A percentile compares a stretch with the other conserved stretches of the same genome.
Evolutionary conservation across 1,140 invertebrate genomes (phyloP).

Genomic region (Tetramorium parvispinum): DNA sequence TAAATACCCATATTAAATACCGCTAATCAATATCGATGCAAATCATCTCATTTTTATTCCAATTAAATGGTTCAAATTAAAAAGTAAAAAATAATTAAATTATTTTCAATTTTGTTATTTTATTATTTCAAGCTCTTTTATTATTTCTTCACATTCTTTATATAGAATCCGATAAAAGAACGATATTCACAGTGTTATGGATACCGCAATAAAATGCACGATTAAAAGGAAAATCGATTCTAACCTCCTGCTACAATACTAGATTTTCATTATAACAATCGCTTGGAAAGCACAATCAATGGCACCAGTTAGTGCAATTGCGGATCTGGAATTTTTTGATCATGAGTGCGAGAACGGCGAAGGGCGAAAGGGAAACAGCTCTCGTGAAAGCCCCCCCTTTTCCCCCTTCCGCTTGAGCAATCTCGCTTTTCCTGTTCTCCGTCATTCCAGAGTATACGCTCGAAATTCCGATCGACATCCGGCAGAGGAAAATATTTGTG

Average conservation of each 20-base stretch:
- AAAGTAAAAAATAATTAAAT: background rate
- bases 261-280: slow-evolving; percentile 31
- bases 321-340: slow-evolving; percentile 66
- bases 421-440: slow-evolving; percentile 52
- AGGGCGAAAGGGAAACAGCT: slow-evolving; percentile 73
- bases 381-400: slow-evolving; percentile 65
- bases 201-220: background rate
- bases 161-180: background rate
- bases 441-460: background rate
- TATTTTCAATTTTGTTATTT: background rate
- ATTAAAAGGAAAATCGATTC: background rate
- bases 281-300: slow-evolving; percentile 14
- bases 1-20: background rate
- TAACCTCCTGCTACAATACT: background rate
- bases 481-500: slow-evolving; percentile 20
- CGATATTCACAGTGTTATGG: background rate
- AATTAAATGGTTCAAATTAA: background rate
- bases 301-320: slow-evolving; percentile 75
- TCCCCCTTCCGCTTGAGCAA: slow-evolving; percentile 71
- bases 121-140: background rate
- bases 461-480: slow-evolving; percentile 28
- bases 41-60: background rate
- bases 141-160: background rate
- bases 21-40: background rate
- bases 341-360: slow-evolving; percentile 49